Evolutionary conservation across 2,797 vertebrate species (phyloP), one percentile per base, ranked within the genome.

Genomic region (Lutjanus campechanus): DNA sequence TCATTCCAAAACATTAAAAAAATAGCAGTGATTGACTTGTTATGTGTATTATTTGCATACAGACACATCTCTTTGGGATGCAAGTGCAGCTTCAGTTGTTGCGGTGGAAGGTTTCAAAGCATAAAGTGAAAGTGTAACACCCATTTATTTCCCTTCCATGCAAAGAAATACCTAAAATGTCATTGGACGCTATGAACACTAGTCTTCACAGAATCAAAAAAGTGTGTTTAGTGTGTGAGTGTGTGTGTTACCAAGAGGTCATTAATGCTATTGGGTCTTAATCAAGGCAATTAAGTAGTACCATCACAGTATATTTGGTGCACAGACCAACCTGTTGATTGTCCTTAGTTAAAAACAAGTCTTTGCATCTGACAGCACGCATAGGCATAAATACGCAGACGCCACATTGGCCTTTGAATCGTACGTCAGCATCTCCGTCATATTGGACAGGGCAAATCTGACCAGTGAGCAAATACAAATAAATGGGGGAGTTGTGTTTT

Each of bases 1-100:
- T 29, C 49, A 46, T 20, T 73, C 58, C 2, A 80, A 84, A 90
- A 87, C 72, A 65, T 77, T 77, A 25, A 40, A 76, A 29, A 83
- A 84, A 91, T 8, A 63, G 58, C 89, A 92, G 80, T 85, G 72
- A 86, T 73, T 81, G 59, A 87, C 44, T 76, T 68, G 15, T 84
- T 68, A 47, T 70, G 73, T 61, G 54, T 44, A 3, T 71, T 49
- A n/a, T 76, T 59, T 73, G 46, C 51, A 54, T 60, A 29, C 50
- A 53, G 46, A n/a, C 80, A 84, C 73, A 46, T 85, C 63, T 85
- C 63, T 86, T 85, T 86, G 72, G 80, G 44, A 73, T 70, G 62
- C 2, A 81, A 89, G 77, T 84, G 78, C 75, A 81, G 60, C 62
- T 87, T 82, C 44, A 85, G 67, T 83, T 6, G 5, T 70, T 56